Base-by-base conservation (phyloP, 1,140 invertebrate genomes). In the Proales similis region DNA sequence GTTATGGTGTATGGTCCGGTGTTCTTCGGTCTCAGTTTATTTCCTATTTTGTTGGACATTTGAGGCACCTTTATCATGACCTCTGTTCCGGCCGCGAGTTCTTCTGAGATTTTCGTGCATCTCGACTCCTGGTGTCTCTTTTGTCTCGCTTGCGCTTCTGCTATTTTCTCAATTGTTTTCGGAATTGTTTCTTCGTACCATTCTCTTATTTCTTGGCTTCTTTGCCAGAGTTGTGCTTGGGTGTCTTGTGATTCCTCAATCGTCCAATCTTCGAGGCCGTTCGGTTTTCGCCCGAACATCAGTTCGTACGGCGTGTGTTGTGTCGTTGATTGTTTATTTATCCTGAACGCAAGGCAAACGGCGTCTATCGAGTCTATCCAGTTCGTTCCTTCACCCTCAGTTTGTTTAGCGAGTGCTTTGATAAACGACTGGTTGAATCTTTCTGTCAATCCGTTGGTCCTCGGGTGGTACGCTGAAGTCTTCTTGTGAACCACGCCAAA, bases 171-270 rank as follows among this genome's bases (percentile, higher is more conserved):
- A 27, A 27, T 38, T 17, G 49, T 38, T 27, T 53, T 53, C 26
- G 49, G 49, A 27, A 53, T 53, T 12, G 38, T 24, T 33, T 38
- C 17, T 53, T 53, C 49, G 27, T 53, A 20, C 17, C 36, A 24
- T 20, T 53, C 42, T 53, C 42, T 53, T 36, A 53, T 53, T 53
- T 53, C 20, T 22, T 14, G n/a, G 38, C 33, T 22, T 53, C 49
- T 53, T 20, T n/a, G 38, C 17, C 38, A 6, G 38, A 53, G 32
- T 7, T 36, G 22, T 20, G 42, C n/a, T 12, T 19, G 24, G 22
- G 36, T 19, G 6, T 38, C 20, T 26, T 19, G 24, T 36, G 38
- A 22, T 14, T 33, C 26, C 29, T 53, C 17, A 36, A 26, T 14
- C 26, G 19, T 27, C 49, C 49, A 39, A 6, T 53, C 42, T 38